These are phyloP conservation scores for Nyctalus aviator DNA, from an alignment of 2,797 vertebrate species.

Conservation along the genomic window DNA sequence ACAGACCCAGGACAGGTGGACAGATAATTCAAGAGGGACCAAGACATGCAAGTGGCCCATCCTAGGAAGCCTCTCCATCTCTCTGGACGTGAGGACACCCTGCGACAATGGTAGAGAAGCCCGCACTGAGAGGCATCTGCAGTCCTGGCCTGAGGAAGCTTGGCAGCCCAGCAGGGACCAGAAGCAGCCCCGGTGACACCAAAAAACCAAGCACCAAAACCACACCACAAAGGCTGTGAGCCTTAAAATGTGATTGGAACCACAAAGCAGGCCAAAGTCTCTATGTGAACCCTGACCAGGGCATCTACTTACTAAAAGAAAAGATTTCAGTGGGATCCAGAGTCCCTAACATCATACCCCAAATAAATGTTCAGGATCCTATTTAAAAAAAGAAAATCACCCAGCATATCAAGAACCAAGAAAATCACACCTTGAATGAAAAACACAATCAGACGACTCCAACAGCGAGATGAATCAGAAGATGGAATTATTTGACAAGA, in stretches of 20 bases:
- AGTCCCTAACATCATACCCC: background rate
- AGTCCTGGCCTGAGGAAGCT: background rate
- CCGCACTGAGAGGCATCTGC: background rate
- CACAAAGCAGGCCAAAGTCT: background rate
- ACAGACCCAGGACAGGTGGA: background rate
- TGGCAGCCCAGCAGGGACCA: background rate
- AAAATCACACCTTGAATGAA: conserved; percentile 11
- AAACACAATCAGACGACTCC: background rate
- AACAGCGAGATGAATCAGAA: conserved; percentile 38
- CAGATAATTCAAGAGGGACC: background rate
- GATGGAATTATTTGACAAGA: background rate
- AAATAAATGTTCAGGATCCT: background rate
- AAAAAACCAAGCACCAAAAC: conserved; percentile 12
- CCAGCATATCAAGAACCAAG: conserved; percentile 5
- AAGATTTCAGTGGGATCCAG: background rate
- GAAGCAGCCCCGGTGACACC: background rate
- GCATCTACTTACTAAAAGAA: background rate
- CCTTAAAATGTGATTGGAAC: background rate
- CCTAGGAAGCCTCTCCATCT: background rate
- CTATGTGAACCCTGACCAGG: background rate
- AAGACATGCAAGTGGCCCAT: background rate
- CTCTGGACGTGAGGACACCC: background rate
- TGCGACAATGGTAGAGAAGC: background rate
- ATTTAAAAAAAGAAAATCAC: background rate
- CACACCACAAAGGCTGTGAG: background rate